Percentiles rank a stretch among this genome's conserved stretches.
Evolutionary conservation across 2,888 invertebrate species (phyloP).

Genomic region (Rutpela maculata): DNA sequence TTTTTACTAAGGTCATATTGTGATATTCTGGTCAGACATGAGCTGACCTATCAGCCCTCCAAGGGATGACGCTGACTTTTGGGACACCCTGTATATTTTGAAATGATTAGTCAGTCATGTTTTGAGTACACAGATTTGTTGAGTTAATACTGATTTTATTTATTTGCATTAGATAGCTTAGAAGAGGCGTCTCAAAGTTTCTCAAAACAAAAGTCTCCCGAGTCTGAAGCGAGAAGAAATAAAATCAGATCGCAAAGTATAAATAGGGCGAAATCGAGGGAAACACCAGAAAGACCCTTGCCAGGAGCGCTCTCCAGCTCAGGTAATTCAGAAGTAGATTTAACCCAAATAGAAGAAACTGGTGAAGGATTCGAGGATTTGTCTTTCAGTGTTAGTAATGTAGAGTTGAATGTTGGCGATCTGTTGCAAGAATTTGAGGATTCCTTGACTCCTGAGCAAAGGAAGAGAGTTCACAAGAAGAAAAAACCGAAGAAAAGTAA

Average conservation of each 20-base stretch:
- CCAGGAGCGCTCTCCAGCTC: constrained; percentile 67
- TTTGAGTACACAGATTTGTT: too few relatives aligned
- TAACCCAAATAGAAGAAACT: constrained; percentile 66
- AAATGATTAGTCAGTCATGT: too few relatives aligned
- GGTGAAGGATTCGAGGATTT: constrained; percentile 62
- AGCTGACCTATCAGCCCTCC: too few relatives aligned
- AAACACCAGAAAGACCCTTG: constrained; percentile 76
- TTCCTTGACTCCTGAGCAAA: constrained; percentile 69
- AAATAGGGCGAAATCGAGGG: constrained; percentile 79
- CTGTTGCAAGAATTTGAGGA: constrained; percentile 74
- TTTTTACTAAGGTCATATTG: too few relatives aligned
- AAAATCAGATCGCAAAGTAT: constrained; percentile 67
- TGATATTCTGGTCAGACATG: too few relatives aligned
- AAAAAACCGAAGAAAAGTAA: constrained; percentile 66
- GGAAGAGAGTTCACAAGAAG: constrained; percentile 64
- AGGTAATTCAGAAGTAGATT: constrained; percentile 72
- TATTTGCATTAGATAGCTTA: constrained; percentile 74
- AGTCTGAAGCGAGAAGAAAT: constrained; percentile 60
- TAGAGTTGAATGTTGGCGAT: constrained; percentile 4
- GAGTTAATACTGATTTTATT: constrained; percentile 2
- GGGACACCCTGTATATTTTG: too few relatives aligned
- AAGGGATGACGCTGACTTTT: too few relatives aligned
- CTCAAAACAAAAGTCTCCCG: constrained; percentile 62
- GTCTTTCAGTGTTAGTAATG: not conserved
- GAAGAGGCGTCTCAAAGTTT: constrained; percentile 70